Evolutionary conservation across 37 sponge, comb jelly and placozoan genomes (phyloP).

Genomic region (Geodia barretti): DNA sequence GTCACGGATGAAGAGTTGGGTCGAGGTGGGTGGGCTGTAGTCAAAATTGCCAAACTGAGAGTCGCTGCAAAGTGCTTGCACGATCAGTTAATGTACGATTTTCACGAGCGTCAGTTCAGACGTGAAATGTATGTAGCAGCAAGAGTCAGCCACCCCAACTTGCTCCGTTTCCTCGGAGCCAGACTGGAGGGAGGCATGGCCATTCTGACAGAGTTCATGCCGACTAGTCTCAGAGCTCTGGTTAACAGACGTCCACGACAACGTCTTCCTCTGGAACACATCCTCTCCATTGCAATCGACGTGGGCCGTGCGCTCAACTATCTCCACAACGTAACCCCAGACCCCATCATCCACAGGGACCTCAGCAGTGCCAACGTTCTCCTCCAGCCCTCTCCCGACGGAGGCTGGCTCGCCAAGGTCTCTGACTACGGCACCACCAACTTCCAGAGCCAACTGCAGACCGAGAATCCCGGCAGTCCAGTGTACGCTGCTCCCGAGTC

Average conservation of each 20-base stretch:
- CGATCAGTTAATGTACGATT: conserved; percentile 41
- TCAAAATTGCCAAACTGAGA: conserved; percentile 46
- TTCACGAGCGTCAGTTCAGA: conserved; percentile 32
- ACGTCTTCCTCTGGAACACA: conserved; percentile 7
- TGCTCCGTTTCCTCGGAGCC: conserved; percentile 74
- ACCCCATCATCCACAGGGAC: conserved; percentile 66
- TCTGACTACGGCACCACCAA: conserved; percentile 73
- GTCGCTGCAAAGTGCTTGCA: conserved; percentile 72
- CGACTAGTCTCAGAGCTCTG: conserved; percentile 36
- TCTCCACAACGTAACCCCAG: conserved; percentile 48
- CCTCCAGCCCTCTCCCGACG: conserved; percentile 6
- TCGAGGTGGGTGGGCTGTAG: conserved; percentile 59
- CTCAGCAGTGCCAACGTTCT: conserved; percentile 73
- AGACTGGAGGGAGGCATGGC: conserved; percentile 16
- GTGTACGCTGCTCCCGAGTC: conserved; percentile 74
- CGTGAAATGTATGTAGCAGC: conserved; percentile 73
- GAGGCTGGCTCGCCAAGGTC: conserved; percentile 54
- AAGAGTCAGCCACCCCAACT: conserved; percentile 55
- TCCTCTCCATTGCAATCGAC: conserved; percentile 9
- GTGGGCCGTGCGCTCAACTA: conserved; percentile 59
- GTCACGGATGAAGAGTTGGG: conserved; percentile 50
- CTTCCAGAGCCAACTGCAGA: conserved; percentile 24
- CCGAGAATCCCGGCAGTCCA: conserved; percentile 32
- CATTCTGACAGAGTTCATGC: conserved; percentile 69
- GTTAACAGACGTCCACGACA: neutral